Evolutionary conservation across 2,888 invertebrate genomes (phyloP).

Genomic region (Plusia festucae): DNA sequence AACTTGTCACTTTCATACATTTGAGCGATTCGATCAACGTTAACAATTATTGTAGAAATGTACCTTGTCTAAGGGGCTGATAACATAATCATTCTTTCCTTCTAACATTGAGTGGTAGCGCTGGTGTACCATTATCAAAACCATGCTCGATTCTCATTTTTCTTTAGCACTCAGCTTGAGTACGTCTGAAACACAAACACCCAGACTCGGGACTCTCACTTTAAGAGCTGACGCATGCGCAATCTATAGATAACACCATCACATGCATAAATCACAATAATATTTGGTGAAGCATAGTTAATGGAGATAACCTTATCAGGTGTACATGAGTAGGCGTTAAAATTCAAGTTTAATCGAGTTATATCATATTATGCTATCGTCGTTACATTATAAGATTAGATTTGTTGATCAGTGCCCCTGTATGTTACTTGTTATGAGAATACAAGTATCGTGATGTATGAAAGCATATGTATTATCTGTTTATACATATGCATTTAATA

Average conservation of each 20-base stretch:
- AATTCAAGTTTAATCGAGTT: constrained; percentile 4
- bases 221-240: background rate
- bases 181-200: too few relatives aligned
- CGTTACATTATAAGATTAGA: constrained; percentile 3
- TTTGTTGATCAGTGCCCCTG: background rate
- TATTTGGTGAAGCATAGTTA: background rate
- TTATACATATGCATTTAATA: background rate
- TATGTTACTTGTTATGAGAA: background rate
- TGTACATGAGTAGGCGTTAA: background rate
- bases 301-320: constrained; percentile 4
- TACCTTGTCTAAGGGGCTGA: too few relatives aligned
- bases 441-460: background rate
- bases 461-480: background rate
- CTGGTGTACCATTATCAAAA: too few relatives aligned
- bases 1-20: too few relatives aligned
- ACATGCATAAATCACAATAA: background rate
- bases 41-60: too few relatives aligned
- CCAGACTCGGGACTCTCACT: too few relatives aligned
- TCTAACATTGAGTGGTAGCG: too few relatives aligned
- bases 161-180: too few relatives aligned
- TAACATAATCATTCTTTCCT: too few relatives aligned
- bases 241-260: background rate
- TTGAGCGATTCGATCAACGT: too few relatives aligned
- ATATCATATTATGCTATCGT: background rate
- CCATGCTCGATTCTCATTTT: too few relatives aligned